Evolutionary conservation across 2,797 vertebrate genomes (phyloP).

Genomic region (Parauchenoglanis ngamensis): DNA sequence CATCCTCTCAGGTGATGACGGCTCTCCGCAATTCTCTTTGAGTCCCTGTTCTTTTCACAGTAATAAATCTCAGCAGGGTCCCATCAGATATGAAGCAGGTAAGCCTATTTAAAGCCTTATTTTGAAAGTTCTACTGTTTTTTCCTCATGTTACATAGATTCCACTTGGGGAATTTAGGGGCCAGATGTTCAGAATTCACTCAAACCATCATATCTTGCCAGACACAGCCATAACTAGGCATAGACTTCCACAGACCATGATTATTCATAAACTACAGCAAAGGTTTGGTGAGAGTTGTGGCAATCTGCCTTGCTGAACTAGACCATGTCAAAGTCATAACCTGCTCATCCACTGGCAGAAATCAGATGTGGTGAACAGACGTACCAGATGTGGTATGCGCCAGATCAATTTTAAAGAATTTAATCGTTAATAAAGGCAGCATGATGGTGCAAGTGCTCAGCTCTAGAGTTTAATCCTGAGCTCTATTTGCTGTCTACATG

Average conservation of each 20-base stretch:
- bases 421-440: not conserved
- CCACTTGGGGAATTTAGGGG: not conserved
- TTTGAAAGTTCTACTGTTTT: not conserved
- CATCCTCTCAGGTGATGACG: conserved; percentile 24
- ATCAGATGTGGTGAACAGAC: not conserved
- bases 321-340: not conserved
- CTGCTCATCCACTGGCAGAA: not conserved
- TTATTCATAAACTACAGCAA: not conserved
- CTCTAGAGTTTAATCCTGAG: not conserved
- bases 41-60: not conserved
- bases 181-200: not conserved
- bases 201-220: not conserved
- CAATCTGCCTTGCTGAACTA: not conserved
- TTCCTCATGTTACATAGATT: not conserved
- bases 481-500: not conserved
- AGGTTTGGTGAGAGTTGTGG: not conserved
- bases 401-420: not conserved
- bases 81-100: conserved; percentile 17
- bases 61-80: conserved; percentile 22
- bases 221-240: not conserved
- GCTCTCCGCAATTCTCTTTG: not conserved
- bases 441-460: not conserved
- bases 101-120: conserved; percentile 8
- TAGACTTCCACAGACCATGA: not conserved
- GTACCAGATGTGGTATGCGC: too few relatives aligned